Conservation (phyloP, 2,113 vertebrate genomes). For the Pygoscelis adeliae region DNA sequence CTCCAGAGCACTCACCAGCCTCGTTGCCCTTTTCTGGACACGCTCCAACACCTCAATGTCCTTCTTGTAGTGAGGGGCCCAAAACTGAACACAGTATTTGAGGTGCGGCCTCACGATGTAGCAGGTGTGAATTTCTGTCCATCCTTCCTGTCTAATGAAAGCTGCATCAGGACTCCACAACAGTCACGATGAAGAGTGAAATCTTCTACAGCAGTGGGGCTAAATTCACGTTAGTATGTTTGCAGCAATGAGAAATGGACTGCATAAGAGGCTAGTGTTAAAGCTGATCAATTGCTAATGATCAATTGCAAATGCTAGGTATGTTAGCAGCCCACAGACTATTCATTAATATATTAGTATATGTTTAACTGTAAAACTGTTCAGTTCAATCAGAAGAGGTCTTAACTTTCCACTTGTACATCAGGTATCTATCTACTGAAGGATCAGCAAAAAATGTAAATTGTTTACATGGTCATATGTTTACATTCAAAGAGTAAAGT, state of each 20-base stretch:
- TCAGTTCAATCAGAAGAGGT: background rate
- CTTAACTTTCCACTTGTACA: background rate
- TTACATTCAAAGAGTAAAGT: background rate
- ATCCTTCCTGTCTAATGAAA: background rate
- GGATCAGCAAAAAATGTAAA: background rate
- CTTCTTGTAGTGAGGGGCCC: too few relatives aligned
- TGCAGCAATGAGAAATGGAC: background rate
- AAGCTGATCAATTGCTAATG: background rate
- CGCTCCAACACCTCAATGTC: too few relatives aligned
- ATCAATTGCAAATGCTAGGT: background rate
- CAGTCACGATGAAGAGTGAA: background rate
- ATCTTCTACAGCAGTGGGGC: too few relatives aligned
- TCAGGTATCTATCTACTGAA: background rate
- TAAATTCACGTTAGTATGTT: background rate
- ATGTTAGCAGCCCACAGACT: background rate
- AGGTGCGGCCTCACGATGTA: background rate
- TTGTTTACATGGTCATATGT: background rate
- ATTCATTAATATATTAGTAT: background rate
- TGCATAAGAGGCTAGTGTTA: background rate
- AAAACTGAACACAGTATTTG: too few relatives aligned
- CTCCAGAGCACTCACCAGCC: too few relatives aligned
- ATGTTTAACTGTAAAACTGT: background rate
- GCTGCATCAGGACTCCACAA: background rate
- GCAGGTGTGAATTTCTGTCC: background rate
- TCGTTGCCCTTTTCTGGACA: too few relatives aligned